Conservation (phyloP, 2,113 vertebrate genomes). For the Hydrolagus affinis region DNA sequence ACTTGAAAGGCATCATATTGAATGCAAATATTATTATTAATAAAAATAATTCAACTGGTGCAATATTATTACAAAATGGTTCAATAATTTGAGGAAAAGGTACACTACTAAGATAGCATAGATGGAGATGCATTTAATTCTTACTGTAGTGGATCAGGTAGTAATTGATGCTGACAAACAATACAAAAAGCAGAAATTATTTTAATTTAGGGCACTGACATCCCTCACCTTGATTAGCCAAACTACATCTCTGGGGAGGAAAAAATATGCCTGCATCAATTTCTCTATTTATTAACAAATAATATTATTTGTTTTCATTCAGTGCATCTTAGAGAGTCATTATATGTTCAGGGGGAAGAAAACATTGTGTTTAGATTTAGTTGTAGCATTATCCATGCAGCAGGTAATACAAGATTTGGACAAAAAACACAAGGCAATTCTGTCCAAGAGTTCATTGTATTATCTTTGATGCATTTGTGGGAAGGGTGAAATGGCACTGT, state of each 20-base stretch:
- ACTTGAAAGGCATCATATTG: too few species aligned
- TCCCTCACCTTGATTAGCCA: neutral
- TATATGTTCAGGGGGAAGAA: neutral
- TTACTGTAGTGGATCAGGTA: neutral
- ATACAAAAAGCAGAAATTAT: neutral
- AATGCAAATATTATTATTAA: too few species aligned
- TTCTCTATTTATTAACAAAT: neutral
- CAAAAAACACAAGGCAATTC: neutral
- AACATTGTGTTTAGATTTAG: conserved; percentile 16
- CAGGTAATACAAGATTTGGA: neutral
- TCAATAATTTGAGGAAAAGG: neutral
- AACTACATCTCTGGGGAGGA: neutral
- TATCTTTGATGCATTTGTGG: conserved; percentile 2
- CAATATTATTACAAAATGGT: too few species aligned
- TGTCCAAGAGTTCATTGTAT: neutral
- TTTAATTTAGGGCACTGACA: neutral
- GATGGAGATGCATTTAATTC: neutral
- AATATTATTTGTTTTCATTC: neutral
- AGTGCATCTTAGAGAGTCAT: neutral
- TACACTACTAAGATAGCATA: neutral
- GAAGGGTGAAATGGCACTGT: neutral
- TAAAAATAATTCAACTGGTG: neutral
- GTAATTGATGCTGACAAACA: neutral
- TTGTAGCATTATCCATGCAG: neutral
- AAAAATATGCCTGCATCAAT: neutral